A percentile compares a stretch with the other conserved stretches of the same genome.
phyloP scores from a whole-genome alignment of 2,888 invertebrate species.

The Mesorhabditis belari region DNA sequence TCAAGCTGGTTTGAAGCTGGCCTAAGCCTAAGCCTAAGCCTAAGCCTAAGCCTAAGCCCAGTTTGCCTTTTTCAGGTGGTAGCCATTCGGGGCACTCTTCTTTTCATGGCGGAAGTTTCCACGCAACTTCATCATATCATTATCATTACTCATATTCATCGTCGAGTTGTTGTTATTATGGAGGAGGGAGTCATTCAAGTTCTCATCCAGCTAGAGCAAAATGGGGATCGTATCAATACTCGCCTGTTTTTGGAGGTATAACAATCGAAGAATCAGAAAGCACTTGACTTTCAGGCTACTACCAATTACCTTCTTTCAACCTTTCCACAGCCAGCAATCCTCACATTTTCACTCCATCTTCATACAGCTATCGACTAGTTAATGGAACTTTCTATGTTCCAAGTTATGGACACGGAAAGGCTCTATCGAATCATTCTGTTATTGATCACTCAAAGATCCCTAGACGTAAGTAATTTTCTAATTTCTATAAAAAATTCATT shows the following conservation, averaged over 20 bases:
- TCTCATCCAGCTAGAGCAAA: too few species aligned
- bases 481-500: neutral
- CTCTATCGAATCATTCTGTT: too few species aligned
- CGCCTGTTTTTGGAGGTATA: neutral
- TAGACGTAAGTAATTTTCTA: neutral
- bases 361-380: neutral
- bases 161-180: too few species aligned
- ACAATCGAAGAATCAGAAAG: neutral
- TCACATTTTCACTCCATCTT: neutral
- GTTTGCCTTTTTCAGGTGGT: neutral
- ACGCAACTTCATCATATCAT: neutral
- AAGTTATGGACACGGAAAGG: neutral
- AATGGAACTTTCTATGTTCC: neutral
- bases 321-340: neutral
- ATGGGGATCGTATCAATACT: too few species aligned
- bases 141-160: neutral
- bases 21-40: neutral
- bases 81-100: neutral
- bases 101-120: neutral
- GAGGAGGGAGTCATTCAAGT: too few species aligned
- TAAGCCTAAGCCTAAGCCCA: neutral
- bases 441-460: neutral
- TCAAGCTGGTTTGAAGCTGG: too few species aligned
- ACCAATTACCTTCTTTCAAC: neutral
- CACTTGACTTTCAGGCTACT: neutral